Conservation (phyloP, 2,888 invertebrate genomes). For the Tetropium fuscum region DNA sequence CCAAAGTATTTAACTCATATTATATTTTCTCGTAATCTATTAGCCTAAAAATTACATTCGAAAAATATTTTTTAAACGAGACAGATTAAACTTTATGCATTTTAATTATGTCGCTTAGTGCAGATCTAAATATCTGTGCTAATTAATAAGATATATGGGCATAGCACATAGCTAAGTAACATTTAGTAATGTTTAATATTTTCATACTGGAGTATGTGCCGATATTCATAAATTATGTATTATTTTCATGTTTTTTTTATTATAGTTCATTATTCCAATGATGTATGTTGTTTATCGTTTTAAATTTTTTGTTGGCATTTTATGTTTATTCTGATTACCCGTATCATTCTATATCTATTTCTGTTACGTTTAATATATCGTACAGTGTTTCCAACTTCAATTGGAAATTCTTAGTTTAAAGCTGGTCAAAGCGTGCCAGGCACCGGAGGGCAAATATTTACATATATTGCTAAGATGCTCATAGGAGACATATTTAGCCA, state of each 20-base stretch:
- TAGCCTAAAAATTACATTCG: no score
- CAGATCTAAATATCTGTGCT: conserved; percentile 20
- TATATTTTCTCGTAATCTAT: no score
- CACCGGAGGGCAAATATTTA: no score
- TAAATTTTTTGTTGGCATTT: conserved; percentile 26
- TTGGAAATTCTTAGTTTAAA: no score
- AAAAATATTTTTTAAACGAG: conserved; percentile 17
- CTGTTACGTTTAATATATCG: conserved; percentile 27
- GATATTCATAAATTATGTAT: conserved; percentile 27
- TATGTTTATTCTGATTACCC: conserved; percentile 15
- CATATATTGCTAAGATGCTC: no score
- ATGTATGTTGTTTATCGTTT: conserved; percentile 25
- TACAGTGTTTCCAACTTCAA: conserved; percentile 23
- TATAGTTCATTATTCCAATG: conserved; percentile 26
- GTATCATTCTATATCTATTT: conserved; percentile 31
- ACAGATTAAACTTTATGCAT: neutral
- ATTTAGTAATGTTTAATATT: conserved; percentile 26
- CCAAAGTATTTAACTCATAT: no score
- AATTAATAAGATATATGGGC: no score
- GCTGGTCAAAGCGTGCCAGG: no score
- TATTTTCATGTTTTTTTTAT: conserved; percentile 31
- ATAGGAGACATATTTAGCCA: no score
- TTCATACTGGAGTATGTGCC: conserved; percentile 30
- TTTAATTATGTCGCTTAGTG: neutral
- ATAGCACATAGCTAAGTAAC: no score